Evolutionary conservation across 1,140 invertebrate genomes (phyloP).

Genomic region (Scaptomyza montana): DNA sequence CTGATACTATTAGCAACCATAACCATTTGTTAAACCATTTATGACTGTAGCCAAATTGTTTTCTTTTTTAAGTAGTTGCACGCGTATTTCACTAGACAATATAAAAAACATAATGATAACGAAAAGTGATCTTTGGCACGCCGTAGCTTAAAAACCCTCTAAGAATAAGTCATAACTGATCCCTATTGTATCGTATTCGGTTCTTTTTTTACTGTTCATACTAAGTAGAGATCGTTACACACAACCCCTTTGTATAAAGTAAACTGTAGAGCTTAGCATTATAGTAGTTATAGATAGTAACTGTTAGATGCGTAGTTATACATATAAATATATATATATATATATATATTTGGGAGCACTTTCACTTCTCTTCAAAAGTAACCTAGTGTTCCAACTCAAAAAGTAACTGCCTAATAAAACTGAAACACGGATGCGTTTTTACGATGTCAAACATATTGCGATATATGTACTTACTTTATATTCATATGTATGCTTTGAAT

Average conservation of each 20-base stretch:
- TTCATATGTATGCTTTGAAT: too few relatives aligned
- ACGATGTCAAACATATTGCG: neutral
- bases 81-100: constrained; percentile 68
- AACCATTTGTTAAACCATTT: constrained; percentile 47
- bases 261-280: constrained; percentile 65
- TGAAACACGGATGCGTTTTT: constrained; percentile 7
- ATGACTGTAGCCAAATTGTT: constrained; percentile 55
- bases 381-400: constrained; percentile 33
- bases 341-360: constrained; percentile 39
- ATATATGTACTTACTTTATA: neutral
- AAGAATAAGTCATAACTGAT: neutral
- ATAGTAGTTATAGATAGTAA: constrained; percentile 35
- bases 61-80: constrained; percentile 53
- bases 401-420: constrained; percentile 32
- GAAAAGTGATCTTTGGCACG: constrained; percentile 35
- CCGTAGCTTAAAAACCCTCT: constrained; percentile 15
- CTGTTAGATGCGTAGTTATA: constrained; percentile 48
- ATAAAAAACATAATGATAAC: constrained; percentile 20
- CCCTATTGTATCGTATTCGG: constrained; percentile 50
- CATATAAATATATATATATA: constrained; percentile 41
- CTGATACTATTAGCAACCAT: constrained; percentile 18
- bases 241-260: constrained; percentile 61
- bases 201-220: constrained; percentile 57
- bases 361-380: constrained; percentile 14
- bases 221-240: constrained; percentile 59